These are phyloP conservation scores for Diloba caeruleocephala DNA, from an alignment of 2,888 invertebrate species.

Conservation along the genomic window DNA sequence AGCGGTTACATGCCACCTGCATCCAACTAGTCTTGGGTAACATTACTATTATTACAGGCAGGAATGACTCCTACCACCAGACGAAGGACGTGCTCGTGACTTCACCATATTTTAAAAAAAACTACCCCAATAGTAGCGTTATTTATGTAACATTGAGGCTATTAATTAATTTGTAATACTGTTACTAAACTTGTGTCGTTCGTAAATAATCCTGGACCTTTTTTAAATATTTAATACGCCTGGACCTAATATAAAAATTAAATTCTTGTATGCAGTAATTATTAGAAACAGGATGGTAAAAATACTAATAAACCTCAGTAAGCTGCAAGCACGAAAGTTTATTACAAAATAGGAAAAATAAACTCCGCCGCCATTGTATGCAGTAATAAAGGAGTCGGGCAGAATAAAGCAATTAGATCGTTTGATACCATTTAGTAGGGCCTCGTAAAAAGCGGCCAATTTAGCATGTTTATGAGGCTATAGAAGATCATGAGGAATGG, in stretches of 20 bases:
- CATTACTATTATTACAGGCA: too few species aligned
- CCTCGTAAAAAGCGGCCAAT: conserved; percentile 45
- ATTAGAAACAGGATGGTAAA: conserved; percentile 7
- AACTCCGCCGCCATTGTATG: conserved; percentile 47
- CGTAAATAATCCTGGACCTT: too few species aligned
- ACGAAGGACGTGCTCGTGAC: too few species aligned
- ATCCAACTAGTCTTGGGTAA: too few species aligned
- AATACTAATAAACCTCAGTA: conserved; percentile 22
- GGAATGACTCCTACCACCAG: too few species aligned
- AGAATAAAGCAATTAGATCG: conserved; percentile 58
- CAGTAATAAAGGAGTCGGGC: conserved; percentile 40
- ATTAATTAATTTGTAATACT: too few species aligned
- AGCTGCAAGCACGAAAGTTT: conserved; percentile 42
- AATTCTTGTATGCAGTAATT: conserved; percentile 1
- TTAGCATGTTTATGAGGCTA: conserved; percentile 35
- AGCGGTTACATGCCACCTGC: too few species aligned
- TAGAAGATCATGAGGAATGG: conserved; percentile 32
- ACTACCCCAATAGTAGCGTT: too few species aligned
- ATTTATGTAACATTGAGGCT: too few species aligned
- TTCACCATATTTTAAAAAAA: too few species aligned
- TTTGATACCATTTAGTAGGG: conserved; percentile 52
- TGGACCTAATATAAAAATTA: not conserved
- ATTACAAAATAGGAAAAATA: conserved; percentile 49
- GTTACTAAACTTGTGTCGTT: too few species aligned
- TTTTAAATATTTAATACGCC: not conserved